phyloP scores from a whole-genome alignment of 2,888 invertebrate genomes.

The Euclidia mi region DNA sequence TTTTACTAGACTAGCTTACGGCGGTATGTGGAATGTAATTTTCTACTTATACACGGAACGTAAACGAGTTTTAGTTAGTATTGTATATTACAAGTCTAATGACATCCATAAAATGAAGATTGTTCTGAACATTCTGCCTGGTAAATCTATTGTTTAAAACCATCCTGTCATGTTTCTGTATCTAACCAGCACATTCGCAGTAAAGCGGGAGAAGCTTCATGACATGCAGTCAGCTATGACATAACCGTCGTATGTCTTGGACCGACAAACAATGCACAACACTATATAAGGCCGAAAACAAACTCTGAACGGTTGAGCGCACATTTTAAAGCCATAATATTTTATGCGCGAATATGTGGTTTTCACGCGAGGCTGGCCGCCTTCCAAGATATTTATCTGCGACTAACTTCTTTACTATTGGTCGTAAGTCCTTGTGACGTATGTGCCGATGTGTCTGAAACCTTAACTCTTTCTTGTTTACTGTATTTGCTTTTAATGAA shows the following conservation, averaged over 20 bases:
- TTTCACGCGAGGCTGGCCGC: conserved; percentile 41
- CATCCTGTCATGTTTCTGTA: too few relatives aligned
- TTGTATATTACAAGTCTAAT: too few relatives aligned
- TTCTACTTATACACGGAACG: too few relatives aligned
- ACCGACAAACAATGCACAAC: conserved; percentile 7
- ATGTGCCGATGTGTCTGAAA: conserved; percentile 11
- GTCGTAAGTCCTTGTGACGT: conserved; percentile 42
- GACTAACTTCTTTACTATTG: conserved; percentile 47
- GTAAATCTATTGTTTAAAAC: too few relatives aligned
- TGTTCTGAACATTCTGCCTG: too few relatives aligned
- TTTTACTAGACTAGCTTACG: too few relatives aligned
- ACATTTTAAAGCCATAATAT: conserved; percentile 40
- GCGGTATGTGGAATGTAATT: too few relatives aligned
- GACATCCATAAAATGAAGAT: too few relatives aligned
- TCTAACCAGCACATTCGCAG: too few relatives aligned
- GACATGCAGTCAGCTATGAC: neutral
- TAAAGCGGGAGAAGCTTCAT: too few relatives aligned
- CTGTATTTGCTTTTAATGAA: conserved; percentile 38
- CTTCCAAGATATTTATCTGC: conserved; percentile 51
- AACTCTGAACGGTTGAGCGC: conserved; percentile 12
- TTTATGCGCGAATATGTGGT: conserved; percentile 29
- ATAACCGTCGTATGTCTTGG: neutral
- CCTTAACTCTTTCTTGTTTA: conserved; percentile 19
- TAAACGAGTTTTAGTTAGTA: too few relatives aligned
- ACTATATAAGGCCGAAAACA: conserved; percentile 19